Evolutionary conservation across 2,797 vertebrate species (phyloP).

Genomic region (Epinephelus awoara): DNA sequence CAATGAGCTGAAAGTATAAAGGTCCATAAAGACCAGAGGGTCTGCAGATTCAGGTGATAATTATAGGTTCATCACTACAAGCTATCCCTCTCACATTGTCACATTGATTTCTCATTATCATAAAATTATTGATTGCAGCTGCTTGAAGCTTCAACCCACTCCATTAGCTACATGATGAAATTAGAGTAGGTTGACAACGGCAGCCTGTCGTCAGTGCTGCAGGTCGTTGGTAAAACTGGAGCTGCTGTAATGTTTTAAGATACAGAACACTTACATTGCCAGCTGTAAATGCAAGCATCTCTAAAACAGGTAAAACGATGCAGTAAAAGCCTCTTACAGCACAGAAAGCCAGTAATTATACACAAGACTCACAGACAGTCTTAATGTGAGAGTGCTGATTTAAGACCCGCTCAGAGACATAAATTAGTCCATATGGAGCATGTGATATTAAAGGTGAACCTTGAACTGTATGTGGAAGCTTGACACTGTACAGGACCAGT

Average conservation of each 20-base stretch:
- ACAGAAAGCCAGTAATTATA: not conserved
- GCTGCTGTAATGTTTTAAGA: not conserved
- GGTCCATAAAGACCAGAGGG: no score
- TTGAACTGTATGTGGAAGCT: not conserved
- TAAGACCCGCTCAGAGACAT: conserved; percentile 7
- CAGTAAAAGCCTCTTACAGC: not conserved
- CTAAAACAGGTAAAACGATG: not conserved
- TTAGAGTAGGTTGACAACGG: not conserved
- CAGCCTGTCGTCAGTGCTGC: not conserved
- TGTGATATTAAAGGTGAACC: conserved; percentile 14
- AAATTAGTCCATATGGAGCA: conserved; percentile 7
- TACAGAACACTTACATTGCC: not conserved
- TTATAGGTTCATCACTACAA: no score
- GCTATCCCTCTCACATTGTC: no score
- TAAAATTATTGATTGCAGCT: no score
- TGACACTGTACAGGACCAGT: conserved; percentile 4
- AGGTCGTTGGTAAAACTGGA: not conserved
- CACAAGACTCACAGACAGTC: not conserved
- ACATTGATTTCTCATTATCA: no score
- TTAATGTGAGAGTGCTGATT: conserved; percentile 13
- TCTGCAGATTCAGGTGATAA: no score
- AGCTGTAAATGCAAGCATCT: not conserved
- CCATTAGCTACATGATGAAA: not conserved
- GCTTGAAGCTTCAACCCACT: no score
- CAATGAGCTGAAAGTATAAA: no score